Conservation (phyloP, 2,113 vertebrate genomes). For the Thamnophis sirtalis region DNA sequence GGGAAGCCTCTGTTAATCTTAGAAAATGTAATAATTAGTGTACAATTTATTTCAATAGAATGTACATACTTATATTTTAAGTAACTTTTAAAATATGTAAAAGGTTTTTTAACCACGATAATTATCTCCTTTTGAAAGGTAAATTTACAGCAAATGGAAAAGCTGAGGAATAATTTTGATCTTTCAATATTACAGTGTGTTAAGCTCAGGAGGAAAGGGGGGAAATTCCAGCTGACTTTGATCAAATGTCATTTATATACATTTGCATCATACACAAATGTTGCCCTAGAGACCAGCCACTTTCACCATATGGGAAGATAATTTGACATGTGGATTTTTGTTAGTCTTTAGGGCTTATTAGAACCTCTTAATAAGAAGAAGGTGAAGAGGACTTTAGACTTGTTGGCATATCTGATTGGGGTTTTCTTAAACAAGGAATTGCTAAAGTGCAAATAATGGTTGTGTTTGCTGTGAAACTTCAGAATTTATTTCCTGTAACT, state of each 20-base stretch:
- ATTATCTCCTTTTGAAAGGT: background rate
- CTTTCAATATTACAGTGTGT: background rate
- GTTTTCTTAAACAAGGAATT: background rate
- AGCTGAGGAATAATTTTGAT: background rate
- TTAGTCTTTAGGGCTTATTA: background rate
- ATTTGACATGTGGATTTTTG: background rate
- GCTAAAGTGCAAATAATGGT: background rate
- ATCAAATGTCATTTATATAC: background rate
- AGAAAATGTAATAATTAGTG: background rate
- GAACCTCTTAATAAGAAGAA: background rate
- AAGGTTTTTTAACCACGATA: background rate
- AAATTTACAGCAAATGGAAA: background rate
- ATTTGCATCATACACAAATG: background rate
- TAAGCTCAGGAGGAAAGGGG: background rate
- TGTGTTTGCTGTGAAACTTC: background rate
- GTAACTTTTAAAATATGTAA: background rate
- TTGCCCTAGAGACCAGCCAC: background rate
- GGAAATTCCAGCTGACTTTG: constrained; percentile 8
- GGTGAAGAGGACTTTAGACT: background rate
- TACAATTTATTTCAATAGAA: background rate
- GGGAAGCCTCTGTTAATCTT: background rate
- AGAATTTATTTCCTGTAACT: background rate
- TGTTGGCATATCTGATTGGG: background rate
- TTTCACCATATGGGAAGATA: background rate
- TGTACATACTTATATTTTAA: background rate